Base-by-base conservation (phyloP, 2,888 invertebrate genomes). In the Brachypterus glaber region DNA sequence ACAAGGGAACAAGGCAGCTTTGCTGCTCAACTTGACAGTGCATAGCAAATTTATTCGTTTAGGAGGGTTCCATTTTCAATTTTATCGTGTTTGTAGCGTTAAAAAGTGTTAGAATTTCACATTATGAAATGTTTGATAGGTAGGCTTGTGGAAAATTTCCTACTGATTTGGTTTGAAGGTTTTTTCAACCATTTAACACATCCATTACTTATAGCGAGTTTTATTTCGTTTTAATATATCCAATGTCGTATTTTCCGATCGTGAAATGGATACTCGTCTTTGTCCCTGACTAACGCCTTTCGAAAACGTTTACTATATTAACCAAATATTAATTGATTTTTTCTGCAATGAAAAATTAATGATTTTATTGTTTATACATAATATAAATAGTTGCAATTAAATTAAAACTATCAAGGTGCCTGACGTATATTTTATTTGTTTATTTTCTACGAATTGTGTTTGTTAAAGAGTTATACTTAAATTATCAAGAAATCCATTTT, bases 181-280 rank as follows among this genome's bases (percentile, higher is more conserved):
- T 52, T 48, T 45, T 51, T 29, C 35, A 30, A 41, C 41, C 41
- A 46, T 46, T 49, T 45, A 52, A 50, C 54, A 50, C 54, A 52
- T 54, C 53, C 54, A 52, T n/a, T 53, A 54, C 47, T 50, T 51
- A n/a, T n/a, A 48, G 40, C 47, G 41, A 43, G 45, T 58, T 58
- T 55, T 57, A 57, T 57, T 58, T 54, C 54, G 51, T 58, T 58
- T 54, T 55, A 50, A 53, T 56, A n/a, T n/a, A 51, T 43, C 47
- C 55, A 51, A 50, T 55, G 58, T 57, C 55, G 55, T 51, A 50
- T 51, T 53, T 51, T 52, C 46, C 52, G 50, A 45, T 49, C 50
- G 45, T 54, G 55, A 54, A 55, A 58, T n/a, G n/a, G n/a, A n/a
- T n/a, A n/a, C n/a, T n/a, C n/a, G n/a, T n/a, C n/a, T n/a, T n/a